Evolutionary conservation across 2,113 vertebrate genomes (phyloP).

Genomic region (Lophotis ruficrista): DNA sequence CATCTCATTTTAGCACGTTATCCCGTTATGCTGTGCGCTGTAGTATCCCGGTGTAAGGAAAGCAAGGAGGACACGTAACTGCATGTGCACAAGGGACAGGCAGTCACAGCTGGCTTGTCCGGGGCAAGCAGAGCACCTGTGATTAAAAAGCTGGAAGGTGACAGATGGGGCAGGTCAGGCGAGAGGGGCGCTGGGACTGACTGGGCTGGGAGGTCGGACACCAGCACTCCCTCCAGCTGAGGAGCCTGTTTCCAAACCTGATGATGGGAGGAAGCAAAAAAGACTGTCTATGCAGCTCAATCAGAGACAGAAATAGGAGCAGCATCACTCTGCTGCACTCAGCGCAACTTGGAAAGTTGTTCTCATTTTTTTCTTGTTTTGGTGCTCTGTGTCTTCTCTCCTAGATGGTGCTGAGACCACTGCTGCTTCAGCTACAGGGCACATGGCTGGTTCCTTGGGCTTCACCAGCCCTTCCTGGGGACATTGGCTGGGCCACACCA

Average conservation of each 20-base stretch:
- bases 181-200: background rate
- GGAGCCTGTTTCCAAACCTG: background rate
- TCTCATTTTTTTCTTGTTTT: background rate
- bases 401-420: background rate
- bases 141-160: background rate
- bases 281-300: fast-evolving
- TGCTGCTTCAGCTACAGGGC: background rate
- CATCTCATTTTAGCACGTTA: conserved; percentile 56
- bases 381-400: background rate
- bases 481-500: fast-evolving
- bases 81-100: background rate
- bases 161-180: background rate
- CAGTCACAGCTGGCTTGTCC: background rate
- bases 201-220: background rate
- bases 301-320: background rate
- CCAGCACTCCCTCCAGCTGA: background rate
- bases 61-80: background rate
- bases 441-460: background rate
- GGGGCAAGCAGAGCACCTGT: background rate
- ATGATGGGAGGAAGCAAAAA: background rate
- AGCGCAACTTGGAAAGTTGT: background rate
- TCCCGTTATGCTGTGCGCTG: background rate
- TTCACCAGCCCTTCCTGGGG: background rate
- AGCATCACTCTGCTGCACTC: background rate
- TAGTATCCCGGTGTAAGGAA: conserved; percentile 13